Conservation (phyloP, 2,113 vertebrate species). For the Amphiprion percula region DNA sequence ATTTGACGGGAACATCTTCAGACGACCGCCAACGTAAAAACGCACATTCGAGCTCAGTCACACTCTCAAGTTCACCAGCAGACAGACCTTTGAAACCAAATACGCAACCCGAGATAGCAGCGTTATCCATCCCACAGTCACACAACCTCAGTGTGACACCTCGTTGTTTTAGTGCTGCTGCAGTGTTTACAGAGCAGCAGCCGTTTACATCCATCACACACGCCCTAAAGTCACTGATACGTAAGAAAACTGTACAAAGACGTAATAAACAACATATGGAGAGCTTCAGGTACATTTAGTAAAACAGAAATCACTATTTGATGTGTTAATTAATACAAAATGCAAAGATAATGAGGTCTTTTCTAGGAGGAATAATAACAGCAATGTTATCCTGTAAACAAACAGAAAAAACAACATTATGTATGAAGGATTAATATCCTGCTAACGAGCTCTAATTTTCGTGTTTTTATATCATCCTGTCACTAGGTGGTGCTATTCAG, state of each 20-base stretch:
- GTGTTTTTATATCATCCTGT: not conserved
- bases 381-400: too few species aligned
- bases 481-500: constrained; percentile 41
- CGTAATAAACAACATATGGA: not conserved
- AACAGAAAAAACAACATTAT: not conserved
- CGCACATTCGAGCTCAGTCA: constrained; percentile 43
- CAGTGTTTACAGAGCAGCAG: constrained; percentile 9
- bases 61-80: constrained; percentile 1
- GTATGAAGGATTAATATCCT: not conserved
- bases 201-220: not conserved
- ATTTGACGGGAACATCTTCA: constrained; percentile 12
- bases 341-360: not conserved
- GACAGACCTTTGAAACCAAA: constrained; percentile 41
- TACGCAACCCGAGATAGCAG: constrained; percentile 50
- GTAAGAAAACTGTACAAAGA: constrained; percentile 48
- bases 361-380: too few species aligned
- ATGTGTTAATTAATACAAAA: not conserved
- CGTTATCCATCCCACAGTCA: constrained; percentile 38
- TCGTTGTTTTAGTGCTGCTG: not conserved
- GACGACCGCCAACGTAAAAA: constrained; percentile 17
- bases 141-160: not conserved
- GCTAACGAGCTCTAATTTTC: too few species aligned
- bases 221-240: not conserved
- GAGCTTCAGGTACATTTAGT: not conserved
- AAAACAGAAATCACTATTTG: not conserved